Base-by-base conservation (phyloP, 2,888 invertebrate genomes). In the Phasia obesa region DNA sequence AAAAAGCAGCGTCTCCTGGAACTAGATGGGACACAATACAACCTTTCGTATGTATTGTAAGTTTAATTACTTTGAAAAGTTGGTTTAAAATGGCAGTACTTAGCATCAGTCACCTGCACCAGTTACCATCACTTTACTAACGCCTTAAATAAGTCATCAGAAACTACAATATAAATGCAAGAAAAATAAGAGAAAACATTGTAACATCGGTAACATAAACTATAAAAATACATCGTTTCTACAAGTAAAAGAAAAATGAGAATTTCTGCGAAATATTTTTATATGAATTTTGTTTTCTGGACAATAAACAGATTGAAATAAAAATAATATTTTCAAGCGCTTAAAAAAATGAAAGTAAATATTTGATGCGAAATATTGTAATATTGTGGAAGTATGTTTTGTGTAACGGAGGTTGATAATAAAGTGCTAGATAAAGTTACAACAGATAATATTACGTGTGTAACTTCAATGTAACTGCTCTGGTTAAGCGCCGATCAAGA, bases 301-400 rank as follows among this genome's bases (percentile, higher is more conserved):
- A 57, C 9, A 55, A 44, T 19, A 55, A 19, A 60, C 0, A 47
- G 44, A 38, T 19, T 35, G 35, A 35, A 35, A 44, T 13, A 53
- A 51, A 65, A 67, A 4, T 47, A 44, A 44, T 65, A 76, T 71
- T 71, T 76, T 51, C 44, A 65, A 44, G 51, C 51, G 49, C 25
- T 57, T 64, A 51, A 67, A 27, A 73, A 53, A 79, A 73, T 62
- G 44, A 80, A 80, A 73, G 65, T 73, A 65, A 15, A 42, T 42
- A 44, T 27, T 55, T 47, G 42, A 11, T 27, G 17, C 9, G 5
- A 42, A 53, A 38, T 65, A 49, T 65, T 23, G 47, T 19, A 59
- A 65, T 21, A 47, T 49, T 35, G 17, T n/a, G n/a, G 11, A 44
- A 27, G 53, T 7, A n/a, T 35, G 19, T 55, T 21, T 5, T 13